phyloP scores from a whole-genome alignment of 2,888 invertebrate species.

The Aporophyla lueneburgensis region DNA sequence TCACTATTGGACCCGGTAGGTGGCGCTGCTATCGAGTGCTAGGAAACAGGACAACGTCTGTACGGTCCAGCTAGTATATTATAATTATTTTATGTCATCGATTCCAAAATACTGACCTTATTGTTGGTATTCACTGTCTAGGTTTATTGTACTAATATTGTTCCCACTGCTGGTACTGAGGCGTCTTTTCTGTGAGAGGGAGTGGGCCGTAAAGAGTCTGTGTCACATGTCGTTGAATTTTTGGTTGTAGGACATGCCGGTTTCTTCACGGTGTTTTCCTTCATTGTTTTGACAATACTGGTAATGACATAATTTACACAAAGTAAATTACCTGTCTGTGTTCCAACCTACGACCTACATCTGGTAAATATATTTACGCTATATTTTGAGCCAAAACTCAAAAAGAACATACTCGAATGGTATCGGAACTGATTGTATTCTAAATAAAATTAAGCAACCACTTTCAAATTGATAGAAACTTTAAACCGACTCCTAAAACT shows the following conservation, averaged over 20 bases:
- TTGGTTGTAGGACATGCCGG: no score
- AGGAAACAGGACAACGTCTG: no score
- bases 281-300: no score
- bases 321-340: no score
- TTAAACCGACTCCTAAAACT: slow-evolving; percentile 69
- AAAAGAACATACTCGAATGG: neutral
- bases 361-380: neutral
- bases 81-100: neutral
- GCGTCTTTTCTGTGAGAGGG: no score
- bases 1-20: no score
- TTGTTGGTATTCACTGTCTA: no score
- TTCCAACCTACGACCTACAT: no score
- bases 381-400: neutral
- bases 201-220: neutral
- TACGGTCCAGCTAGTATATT: no score
- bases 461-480: slow-evolving; percentile 61
- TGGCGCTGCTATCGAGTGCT: no score
- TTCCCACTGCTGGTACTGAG: neutral
- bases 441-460: slow-evolving; percentile 41
- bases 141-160: neutral
- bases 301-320: no score
- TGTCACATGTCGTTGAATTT: neutral
- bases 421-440: slow-evolving; percentile 1
- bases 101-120: neutral
- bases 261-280: no score